Percentiles rank a stretch among this genome's conserved stretches.
Conservation (phyloP, 1,140 invertebrate genomes). For the Achroia grisella region DNA sequence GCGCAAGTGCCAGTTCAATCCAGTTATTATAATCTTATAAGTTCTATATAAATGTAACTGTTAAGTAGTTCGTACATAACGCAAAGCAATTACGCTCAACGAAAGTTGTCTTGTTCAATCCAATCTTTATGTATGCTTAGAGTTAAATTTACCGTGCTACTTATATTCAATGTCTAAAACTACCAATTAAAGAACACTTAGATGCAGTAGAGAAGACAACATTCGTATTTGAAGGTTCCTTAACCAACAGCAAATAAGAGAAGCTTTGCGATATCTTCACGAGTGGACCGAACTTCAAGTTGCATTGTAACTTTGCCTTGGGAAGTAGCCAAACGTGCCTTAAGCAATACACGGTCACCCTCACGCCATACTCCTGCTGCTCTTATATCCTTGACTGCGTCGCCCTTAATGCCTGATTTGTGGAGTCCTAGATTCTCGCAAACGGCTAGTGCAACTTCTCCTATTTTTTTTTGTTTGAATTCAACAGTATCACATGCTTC, state of each 20-base stretch:
- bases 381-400: slow-evolving; percentile 80
- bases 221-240: no score
- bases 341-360: slow-evolving; percentile 89
- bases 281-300: slow-evolving; percentile 76
- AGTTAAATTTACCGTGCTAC: no score
- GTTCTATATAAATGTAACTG: no score
- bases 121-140: no score
- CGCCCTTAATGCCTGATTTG: slow-evolving; percentile 69
- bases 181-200: no score
- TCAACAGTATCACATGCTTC: slow-evolving; percentile 44
- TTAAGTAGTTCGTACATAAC: no score
- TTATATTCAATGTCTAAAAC: no score
- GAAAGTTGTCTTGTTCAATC: no score
- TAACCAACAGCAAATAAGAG: slow-evolving; percentile 90
- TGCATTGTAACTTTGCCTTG: slow-evolving; percentile 84
- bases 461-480: slow-evolving; percentile 80
- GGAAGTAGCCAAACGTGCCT: slow-evolving; percentile 85
- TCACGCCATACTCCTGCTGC: slow-evolving; percentile 75
- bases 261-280: slow-evolving; percentile 85
- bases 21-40: no score
- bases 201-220: no score
- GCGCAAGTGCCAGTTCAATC: no score
- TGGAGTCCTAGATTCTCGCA: slow-evolving; percentile 91
- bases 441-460: slow-evolving; percentile 83
- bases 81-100: no score